phyloP scores from a whole-genome alignment of 37 sponge, comb jelly and placozoan species.

The Halisarca cf. caerulea region DNA sequence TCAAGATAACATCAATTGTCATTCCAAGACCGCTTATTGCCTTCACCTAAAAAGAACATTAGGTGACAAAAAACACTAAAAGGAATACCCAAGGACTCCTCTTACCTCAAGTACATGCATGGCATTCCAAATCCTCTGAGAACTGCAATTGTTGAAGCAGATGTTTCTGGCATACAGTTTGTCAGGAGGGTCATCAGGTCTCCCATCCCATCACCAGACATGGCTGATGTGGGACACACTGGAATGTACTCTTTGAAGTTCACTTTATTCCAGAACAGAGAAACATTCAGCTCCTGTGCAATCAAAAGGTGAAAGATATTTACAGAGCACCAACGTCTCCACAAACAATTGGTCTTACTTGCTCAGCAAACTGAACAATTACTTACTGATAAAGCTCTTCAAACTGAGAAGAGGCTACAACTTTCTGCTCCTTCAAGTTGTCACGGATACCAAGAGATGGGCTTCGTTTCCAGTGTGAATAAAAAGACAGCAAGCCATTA shows the following conservation, averaged over 20 bases:
- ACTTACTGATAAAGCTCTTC: slow-evolving; percentile 74
- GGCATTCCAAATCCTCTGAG: slow-evolving; percentile 80
- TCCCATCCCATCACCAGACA: slow-evolving; percentile 98
- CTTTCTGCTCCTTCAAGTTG: slow-evolving; percentile 93
- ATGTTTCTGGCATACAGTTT: slow-evolving; percentile 58
- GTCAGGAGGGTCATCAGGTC: slow-evolving; percentile 92
- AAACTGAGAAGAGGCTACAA: slow-evolving; percentile 84
- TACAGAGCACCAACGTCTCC: background rate
- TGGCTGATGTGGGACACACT: slow-evolving; percentile 93
- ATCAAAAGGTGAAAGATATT: too few species aligned
- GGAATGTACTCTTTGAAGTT: slow-evolving; percentile 88
- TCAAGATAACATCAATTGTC: slow-evolving; percentile 94
- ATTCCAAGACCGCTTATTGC: slow-evolving; percentile 94
- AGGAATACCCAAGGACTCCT: background rate
- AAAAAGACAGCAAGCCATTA: too few species aligned
- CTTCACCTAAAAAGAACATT: too few species aligned
- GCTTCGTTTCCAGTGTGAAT: slow-evolving; percentile 91
- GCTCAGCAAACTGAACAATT: slow-evolving; percentile 80
- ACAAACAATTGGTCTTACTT: slow-evolving; percentile 42
- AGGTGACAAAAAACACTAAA: too few species aligned
- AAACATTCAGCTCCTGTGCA: slow-evolving; percentile 89
- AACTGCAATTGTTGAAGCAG: slow-evolving; percentile 68
- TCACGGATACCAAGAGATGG: slow-evolving; percentile 79
- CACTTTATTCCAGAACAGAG: slow-evolving; percentile 95
- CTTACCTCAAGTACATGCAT: slow-evolving; percentile 96